Conservation (phyloP, 1,140 invertebrate genomes). For the Rhysida immarginata region DNA sequence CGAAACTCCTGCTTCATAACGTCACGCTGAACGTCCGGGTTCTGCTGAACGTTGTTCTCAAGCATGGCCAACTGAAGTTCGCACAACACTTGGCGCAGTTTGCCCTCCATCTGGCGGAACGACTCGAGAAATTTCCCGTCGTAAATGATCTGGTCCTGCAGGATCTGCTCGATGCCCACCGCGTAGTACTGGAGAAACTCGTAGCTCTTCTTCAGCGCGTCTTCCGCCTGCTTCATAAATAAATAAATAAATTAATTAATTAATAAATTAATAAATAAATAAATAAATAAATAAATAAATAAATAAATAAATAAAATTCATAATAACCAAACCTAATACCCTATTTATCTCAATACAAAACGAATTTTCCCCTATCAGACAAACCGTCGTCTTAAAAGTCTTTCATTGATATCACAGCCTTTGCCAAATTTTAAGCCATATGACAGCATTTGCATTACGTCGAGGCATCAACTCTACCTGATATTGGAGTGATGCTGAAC, state of each 20-base stretch:
- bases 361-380: not conserved
- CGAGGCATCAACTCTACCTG: too few relatives aligned
- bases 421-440: too few relatives aligned
- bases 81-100: slow-evolving; percentile 41
- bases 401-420: too few relatives aligned
- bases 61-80: slow-evolving; percentile 40
- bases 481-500: too few relatives aligned
- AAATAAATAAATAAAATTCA: not conserved
- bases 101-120: slow-evolving; percentile 40
- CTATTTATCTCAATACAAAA: not conserved
- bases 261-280: not conserved
- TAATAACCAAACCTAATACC: too few relatives aligned
- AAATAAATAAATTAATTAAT: not conserved
- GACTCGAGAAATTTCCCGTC: slow-evolving; percentile 33
- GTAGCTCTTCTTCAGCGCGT: not conserved
- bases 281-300: not conserved
- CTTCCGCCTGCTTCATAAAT: not conserved
- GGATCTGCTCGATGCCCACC: slow-evolving; percentile 43
- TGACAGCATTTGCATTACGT: too few relatives aligned
- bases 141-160: slow-evolving; percentile 41
- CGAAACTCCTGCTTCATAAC: slow-evolving; percentile 39
- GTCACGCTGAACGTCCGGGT: slow-evolving; percentile 36
- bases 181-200: not conserved
- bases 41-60: slow-evolving; percentile 33
- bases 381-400: too few relatives aligned